Evolutionary conservation across 2,888 invertebrate species (phyloP), one percentile per base, ranked within the genome.

Genomic region (Crepidodera aurea): DNA sequence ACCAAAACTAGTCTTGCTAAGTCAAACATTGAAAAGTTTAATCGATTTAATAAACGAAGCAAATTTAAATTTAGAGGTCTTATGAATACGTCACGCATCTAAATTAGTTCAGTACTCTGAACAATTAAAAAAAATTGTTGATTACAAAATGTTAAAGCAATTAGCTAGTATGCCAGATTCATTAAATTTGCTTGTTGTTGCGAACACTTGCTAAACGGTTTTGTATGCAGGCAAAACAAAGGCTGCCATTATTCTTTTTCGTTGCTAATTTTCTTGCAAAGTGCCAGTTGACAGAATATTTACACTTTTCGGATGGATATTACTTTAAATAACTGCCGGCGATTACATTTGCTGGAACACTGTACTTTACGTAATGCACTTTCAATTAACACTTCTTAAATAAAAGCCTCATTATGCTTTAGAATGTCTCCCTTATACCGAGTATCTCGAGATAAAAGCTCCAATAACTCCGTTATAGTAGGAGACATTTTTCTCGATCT

Each of bases 181-280:
- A 40, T 40, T 40, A 40, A 40, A 40, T 18, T 18, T 40, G 18
- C 18, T 40, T 40, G 40, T 40, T 40, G 4, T 40, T 15, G 37
- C 15, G 37, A 37, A 37, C 13, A 13, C 37, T 37, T 12, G 37
- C 40, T 40, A 18, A 40, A 40, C 16, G 8, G 18, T 10, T 40
- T 16, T 40, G 18, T 40, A 40, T 40, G 40, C 40, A 18, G 40
- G 18, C 16, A 3, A 8, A 3, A 40, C 40, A 40, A 40, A 40
- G 40, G 40, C 34, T 8, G 4, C 48, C 44, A 22, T 40, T 62
- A 51, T 51, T 55, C 37, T 39, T 44, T 53, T 48, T 48, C 40
- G 50, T 29, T 51, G 56, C 46, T 62, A 62, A 62, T 57, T 57
- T 39, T 44, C 51, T n/a, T 51, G 57, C 39, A 48, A 59, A 44